These are phyloP conservation scores for Pygocentrus nattereri DNA, from an alignment of 2,797 vertebrate genomes.

Conservation along the genomic window DNA sequence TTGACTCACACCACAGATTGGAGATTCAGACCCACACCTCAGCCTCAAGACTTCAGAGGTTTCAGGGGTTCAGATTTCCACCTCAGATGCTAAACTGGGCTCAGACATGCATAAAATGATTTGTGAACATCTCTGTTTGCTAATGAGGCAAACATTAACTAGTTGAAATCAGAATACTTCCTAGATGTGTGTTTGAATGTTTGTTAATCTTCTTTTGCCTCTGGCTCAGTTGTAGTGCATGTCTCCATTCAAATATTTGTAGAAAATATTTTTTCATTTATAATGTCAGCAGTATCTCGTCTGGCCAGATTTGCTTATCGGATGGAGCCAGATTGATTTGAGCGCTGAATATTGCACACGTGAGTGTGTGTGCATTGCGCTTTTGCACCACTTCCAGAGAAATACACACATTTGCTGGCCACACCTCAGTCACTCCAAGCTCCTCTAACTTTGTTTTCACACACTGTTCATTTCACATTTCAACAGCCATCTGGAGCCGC, in stretches of 20 bases:
- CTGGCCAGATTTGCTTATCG: constrained; percentile 33
- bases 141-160: not conserved
- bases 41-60: too few species aligned
- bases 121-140: too few species aligned
- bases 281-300: constrained; percentile 11
- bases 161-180: not conserved
- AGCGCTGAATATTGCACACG: not conserved
- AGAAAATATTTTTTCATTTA: not conserved
- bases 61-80: too few species aligned
- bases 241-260: constrained; percentile 29
- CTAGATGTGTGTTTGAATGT: constrained; percentile 12
- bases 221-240: not conserved
- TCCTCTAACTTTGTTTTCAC: not conserved
- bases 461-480: not conserved
- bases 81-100: too few species aligned
- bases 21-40: too few species aligned
- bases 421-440: not conserved
- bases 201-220: not conserved
- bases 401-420: not conserved
- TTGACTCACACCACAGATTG: too few species aligned
- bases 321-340: constrained; percentile 33
- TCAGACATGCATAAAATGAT: too few species aligned
- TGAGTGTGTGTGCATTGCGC: not conserved
- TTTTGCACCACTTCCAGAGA: not conserved
- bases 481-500: not conserved